Evolutionary conservation across 2,113 vertebrate genomes (phyloP).

Genomic region (Gadus macrocephalus): DNA sequence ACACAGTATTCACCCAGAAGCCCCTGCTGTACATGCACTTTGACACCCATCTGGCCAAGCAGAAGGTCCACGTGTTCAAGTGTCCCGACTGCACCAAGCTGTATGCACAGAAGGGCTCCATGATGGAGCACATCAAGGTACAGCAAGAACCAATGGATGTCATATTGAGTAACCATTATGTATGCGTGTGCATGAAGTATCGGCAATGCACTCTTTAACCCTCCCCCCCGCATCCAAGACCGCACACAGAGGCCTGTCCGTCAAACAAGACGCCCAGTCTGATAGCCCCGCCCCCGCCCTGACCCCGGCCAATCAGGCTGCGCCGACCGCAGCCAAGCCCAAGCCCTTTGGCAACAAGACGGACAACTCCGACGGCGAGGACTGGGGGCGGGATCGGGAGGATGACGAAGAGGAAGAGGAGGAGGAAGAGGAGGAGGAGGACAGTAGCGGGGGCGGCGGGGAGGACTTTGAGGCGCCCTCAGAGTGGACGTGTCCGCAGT

Average conservation of each 20-base stretch:
- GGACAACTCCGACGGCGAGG: constrained; percentile 67
- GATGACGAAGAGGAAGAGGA: constrained; percentile 60
- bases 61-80: constrained; percentile 95
- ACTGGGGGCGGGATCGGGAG: constrained; percentile 68
- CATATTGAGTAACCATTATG: no score
- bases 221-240: constrained; percentile 55
- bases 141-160: neutral
- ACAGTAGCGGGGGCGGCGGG: constrained; percentile 35
- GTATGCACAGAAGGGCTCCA: constrained; percentile 91
- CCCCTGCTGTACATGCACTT: constrained; percentile 91
- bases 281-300: constrained; percentile 47
- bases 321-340: constrained; percentile 44
- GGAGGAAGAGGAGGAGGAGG: constrained; percentile 47
- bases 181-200: neutral
- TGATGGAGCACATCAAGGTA: constrained; percentile 95
- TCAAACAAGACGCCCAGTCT: constrained; percentile 70
- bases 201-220: neutral
- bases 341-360: constrained; percentile 59
- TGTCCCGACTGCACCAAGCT: constrained; percentile 93
- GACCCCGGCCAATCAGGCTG: constrained; percentile 61
- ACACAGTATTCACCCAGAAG: constrained; percentile 94
- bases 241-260: constrained; percentile 65
- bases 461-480: constrained; percentile 29
- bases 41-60: constrained; percentile 88
- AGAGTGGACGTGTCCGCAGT: constrained; percentile 68